These are phyloP conservation scores for Coregonus suidteri DNA, from an alignment of 2,797 vertebrate genomes.

Conservation along the genomic window DNA sequence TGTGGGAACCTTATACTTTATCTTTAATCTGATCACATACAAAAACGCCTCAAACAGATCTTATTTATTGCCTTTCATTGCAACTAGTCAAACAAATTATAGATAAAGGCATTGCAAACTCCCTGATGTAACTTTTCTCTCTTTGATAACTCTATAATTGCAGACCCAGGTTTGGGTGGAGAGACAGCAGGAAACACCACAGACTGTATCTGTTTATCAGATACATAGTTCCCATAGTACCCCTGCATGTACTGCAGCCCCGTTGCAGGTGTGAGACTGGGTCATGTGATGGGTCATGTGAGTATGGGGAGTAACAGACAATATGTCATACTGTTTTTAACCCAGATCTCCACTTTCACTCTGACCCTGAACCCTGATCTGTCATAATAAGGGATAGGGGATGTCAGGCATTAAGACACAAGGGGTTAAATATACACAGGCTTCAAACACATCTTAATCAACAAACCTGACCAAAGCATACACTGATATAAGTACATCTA, in stretches of 20 bases:
- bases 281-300: background rate
- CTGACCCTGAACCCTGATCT: background rate
- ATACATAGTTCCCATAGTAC: background rate
- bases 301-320: background rate
- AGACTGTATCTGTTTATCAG: background rate
- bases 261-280: background rate
- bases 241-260: background rate
- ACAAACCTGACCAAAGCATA: constrained; percentile 12
- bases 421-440: constrained; percentile 11
- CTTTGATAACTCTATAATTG: background rate
- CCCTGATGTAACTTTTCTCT: background rate
- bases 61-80: background rate
- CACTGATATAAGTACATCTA: constrained; percentile 28
- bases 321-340: constrained; percentile 1
- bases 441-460: constrained; percentile 13
- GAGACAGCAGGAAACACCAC: background rate
- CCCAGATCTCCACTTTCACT: background rate
- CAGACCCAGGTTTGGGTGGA: background rate
- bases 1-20: background rate
- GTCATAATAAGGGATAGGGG: background rate
- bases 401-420: constrained; percentile 4
- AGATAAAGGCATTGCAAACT: background rate
- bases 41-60: background rate
- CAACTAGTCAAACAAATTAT: background rate
- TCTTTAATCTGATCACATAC: background rate